Evolutionary conservation across 2,113 vertebrate species (phyloP).

Genomic region (Leiothrix lutea): DNA sequence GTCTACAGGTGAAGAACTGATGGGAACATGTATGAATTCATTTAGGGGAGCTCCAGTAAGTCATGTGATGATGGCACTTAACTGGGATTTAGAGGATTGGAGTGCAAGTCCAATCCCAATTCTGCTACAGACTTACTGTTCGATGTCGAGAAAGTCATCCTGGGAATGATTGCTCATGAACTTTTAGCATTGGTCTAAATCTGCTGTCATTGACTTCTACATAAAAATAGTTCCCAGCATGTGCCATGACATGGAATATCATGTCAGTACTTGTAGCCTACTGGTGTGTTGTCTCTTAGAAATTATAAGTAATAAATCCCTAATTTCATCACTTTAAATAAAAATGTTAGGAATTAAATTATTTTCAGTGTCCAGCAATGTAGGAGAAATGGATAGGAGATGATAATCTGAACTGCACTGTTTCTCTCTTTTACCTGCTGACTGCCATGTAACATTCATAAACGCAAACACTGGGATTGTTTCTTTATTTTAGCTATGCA

Average conservation of each 20-base stretch:
- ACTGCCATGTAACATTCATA: conserved; percentile 19
- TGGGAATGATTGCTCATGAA: not conserved
- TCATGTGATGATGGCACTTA: conserved; percentile 48
- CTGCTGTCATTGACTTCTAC: conserved; percentile 1
- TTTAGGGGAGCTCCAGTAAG: conserved; percentile 28
- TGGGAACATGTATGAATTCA: conserved; percentile 37
- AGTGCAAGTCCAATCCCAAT: not conserved
- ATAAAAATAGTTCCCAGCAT: not conserved
- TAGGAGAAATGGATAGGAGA: not conserved
- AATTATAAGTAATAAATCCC: not conserved
- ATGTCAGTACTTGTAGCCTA: not conserved
- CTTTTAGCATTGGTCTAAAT: not conserved
- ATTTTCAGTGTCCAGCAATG: not conserved
- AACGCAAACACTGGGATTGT: conserved; percentile 4
- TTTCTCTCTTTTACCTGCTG: not conserved
- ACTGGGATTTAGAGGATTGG: not conserved
- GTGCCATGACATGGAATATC: not conserved
- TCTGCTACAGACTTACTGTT: not conserved
- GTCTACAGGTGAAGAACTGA: conserved; percentile 34
- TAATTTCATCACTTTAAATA: not conserved
- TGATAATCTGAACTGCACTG: not conserved
- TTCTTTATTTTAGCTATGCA: conserved; percentile 47
- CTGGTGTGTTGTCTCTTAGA: not conserved
- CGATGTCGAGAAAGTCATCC: not conserved
- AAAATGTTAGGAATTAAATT: not conserved